Conservation (phyloP, 2,888 invertebrate species). For the Caenorhabditis doughertyi region DNA sequence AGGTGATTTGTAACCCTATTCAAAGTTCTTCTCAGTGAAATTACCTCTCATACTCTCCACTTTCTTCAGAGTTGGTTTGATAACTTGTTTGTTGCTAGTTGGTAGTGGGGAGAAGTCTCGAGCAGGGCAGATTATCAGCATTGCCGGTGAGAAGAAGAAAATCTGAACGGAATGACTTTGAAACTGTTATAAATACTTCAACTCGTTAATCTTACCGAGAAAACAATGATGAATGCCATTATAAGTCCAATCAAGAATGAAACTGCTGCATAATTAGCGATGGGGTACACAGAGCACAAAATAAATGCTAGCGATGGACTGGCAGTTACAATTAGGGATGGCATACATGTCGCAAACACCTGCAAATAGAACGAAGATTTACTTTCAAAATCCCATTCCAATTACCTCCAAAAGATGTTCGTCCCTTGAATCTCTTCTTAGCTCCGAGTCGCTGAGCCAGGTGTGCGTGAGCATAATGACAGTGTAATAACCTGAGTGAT, state of each 20-base stretch:
- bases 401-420: constrained; percentile 60
- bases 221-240: constrained; percentile 52
- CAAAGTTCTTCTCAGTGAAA: no score
- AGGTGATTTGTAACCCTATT: no score
- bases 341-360: constrained; percentile 68
- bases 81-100: constrained; percentile 14
- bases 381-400: neutral
- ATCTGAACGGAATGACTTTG: no score
- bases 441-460: constrained; percentile 61
- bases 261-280: constrained; percentile 64
- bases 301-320: constrained; percentile 65
- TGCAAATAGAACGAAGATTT: neutral
- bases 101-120: constrained; percentile 38
- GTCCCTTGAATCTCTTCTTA: constrained; percentile 48
- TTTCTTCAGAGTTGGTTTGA: constrained; percentile 18
- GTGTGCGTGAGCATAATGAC: constrained; percentile 62
- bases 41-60: constrained; percentile 26
- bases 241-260: constrained; percentile 65
- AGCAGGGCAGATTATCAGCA: constrained; percentile 50
- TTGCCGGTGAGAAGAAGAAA: constrained; percentile 64
- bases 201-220: no score
- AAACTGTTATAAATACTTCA: no score
- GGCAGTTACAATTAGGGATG: constrained; percentile 61
- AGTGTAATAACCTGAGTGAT: constrained; percentile 35
- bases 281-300: constrained; percentile 54